Base-by-base conservation (phyloP, 2,113 vertebrate genomes). In the Chrysochloris asiatica region DNA sequence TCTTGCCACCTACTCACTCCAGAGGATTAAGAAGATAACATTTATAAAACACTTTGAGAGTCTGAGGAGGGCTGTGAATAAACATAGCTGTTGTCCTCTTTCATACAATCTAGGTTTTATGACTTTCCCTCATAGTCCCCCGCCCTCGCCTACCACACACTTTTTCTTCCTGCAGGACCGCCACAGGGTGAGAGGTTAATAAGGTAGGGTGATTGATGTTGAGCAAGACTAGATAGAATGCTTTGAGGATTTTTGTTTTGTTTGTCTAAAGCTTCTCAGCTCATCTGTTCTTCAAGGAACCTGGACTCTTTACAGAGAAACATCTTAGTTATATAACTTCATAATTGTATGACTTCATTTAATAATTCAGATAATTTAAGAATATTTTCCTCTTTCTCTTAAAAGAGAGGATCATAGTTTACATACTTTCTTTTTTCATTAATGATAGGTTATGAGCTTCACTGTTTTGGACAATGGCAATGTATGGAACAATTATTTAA, bases 241-340 rank as follows among this genome's bases (percentile, higher is more conserved):
- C 61, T 83, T 92, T 86, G 72, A 92, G 83, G 86, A 50, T 9
- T 77, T 88, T 75, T 69, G 16, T 54, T 93, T 88, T 9, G 73
- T 88, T 75, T 69, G 16, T 54, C 91, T 88, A 63, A 56, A 85
- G 76, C n/a, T 77, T 88, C 28, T 72, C 82, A 83, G 71, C 33
- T 94, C 90, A 65, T 69, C 45, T 73, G 36, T 78, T 79, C 65
- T 95, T 83, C 89, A 72, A 86, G 80, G 72, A 86, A 73, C 50
- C 48, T 86, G 33, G 21, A 67, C 24, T 85, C 52, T 54, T 48
- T 69, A 71, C 36, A 77, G 45, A 88, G 52, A 50, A 36, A 33
- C 26, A 9, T 36, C 16, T 61, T 22, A 5, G 12, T 56, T 56
- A 50, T 1, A 30, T 88, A 43, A 59, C 26, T 77, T 80, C 6